Evolutionary conservation across 2,888 invertebrate genomes (phyloP).

Genomic region (Diadegma fenestrale): DNA sequence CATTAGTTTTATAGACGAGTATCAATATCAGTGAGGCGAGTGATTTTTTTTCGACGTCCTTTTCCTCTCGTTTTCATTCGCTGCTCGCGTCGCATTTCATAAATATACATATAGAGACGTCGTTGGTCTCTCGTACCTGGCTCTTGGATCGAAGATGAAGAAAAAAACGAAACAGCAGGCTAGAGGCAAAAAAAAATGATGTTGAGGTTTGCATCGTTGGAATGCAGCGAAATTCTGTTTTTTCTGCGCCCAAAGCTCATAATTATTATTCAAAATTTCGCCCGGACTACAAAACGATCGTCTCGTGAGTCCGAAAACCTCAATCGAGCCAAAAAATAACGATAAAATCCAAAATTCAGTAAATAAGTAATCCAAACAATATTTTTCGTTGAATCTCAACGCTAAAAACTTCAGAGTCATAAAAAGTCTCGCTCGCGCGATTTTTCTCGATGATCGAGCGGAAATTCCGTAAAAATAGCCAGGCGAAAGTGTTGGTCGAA

Average conservation of each 20-base stretch:
- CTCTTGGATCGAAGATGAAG: slow-evolving; percentile 45
- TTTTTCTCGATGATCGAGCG: not conserved
- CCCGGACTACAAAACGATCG: too few relatives aligned
- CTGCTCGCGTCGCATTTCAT: slow-evolving; percentile 39
- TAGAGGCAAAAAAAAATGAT: slow-evolving; percentile 16
- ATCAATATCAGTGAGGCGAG: slow-evolving; percentile 83
- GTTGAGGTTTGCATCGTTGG: too few relatives aligned
- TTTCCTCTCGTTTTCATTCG: slow-evolving; percentile 41
- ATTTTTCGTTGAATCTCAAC: too few relatives aligned
- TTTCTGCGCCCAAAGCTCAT: too few relatives aligned
- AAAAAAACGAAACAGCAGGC: slow-evolving; percentile 13
- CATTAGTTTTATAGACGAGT: slow-evolving; percentile 84
- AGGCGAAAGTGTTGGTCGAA: not conserved
- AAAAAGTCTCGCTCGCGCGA: slow-evolving; percentile 13
- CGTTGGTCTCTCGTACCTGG: slow-evolving; percentile 17
- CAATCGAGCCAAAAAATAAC: too few relatives aligned
- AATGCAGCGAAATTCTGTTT: too few relatives aligned
- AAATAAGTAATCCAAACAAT: too few relatives aligned
- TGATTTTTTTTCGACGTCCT: slow-evolving; percentile 75
- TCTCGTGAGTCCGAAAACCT: too few relatives aligned
- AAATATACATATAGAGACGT: slow-evolving; percentile 54
- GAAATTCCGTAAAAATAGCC: not conserved
- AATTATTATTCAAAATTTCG: too few relatives aligned
- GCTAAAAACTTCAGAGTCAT: too few relatives aligned
- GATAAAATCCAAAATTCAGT: too few relatives aligned